These are phyloP conservation scores for Neosilurus hyrtlii DNA, from an alignment of 2,797 vertebrate species.

Conservation along the genomic window DNA sequence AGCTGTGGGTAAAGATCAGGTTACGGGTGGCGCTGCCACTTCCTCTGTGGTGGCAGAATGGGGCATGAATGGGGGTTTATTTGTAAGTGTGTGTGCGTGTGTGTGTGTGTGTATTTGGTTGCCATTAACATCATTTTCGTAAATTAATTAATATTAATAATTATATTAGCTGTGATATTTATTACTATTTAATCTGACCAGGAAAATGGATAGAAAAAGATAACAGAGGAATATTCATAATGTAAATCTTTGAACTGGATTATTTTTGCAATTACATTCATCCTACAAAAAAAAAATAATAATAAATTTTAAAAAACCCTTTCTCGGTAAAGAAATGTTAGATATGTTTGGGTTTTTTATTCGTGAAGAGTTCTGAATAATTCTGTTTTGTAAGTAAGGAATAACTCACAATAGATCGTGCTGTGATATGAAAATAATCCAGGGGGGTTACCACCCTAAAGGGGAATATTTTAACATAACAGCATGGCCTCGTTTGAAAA, in stretches of 20 bases:
- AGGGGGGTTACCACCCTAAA: background rate
- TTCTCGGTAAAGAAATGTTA: background rate
- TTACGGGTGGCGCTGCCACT: constrained; percentile 82
- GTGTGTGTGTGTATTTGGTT: constrained; percentile 73
- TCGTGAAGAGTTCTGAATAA: too few species aligned
- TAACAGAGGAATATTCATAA: background rate
- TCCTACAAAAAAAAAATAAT: background rate
- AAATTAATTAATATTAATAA: constrained; percentile 23
- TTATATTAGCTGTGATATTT: background rate
- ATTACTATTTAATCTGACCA: too few species aligned
- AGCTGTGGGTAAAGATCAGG: constrained; percentile 88
- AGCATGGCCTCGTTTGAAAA: background rate
- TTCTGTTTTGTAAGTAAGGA: background rate
- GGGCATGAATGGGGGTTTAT: too few species aligned
- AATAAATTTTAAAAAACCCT: too few species aligned
- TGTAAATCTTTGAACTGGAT: background rate
- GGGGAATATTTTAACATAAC: background rate
- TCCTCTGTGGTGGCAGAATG: constrained; percentile 67
- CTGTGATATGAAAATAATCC: background rate
- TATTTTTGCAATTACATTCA: background rate
- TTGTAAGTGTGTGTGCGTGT: constrained; percentile 70
- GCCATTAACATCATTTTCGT: constrained; percentile 66
- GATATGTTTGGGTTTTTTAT: background rate
- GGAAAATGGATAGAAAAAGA: too few species aligned
- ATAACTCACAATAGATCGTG: background rate